Conservation (phyloP, 1,140 invertebrate species). For the Drosophila teissieri region DNA sequence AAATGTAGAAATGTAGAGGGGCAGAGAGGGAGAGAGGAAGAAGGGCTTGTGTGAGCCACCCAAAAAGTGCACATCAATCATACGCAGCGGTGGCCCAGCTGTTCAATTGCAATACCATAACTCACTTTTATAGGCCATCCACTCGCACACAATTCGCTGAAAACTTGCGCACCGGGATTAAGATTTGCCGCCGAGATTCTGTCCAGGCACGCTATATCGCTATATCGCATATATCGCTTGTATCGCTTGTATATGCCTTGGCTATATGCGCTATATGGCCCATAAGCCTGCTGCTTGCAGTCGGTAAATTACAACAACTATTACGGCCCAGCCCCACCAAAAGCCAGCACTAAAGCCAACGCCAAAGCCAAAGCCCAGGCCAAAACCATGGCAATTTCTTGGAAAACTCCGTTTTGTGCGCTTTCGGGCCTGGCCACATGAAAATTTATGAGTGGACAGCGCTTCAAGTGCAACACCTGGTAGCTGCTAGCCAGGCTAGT, state of each 20-base stretch:
- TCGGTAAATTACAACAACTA: constrained; percentile 83
- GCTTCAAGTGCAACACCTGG: constrained; percentile 77
- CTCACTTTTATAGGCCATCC: constrained; percentile 81
- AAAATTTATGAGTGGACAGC: constrained; percentile 74
- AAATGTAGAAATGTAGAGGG: constrained; percentile 8
- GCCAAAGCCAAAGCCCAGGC: constrained; percentile 22
- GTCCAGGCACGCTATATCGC: constrained; percentile 43
- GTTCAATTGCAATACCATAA: constrained; percentile 82
- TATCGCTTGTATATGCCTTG: neutral
- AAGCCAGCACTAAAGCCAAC: neutral
- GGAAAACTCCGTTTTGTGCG: constrained; percentile 77
- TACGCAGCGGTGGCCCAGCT: constrained; percentile 82
- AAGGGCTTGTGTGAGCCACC: constrained; percentile 3
- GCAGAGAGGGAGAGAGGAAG: too few species aligned
- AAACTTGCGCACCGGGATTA: constrained; percentile 83
- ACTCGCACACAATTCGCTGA: constrained; percentile 77
- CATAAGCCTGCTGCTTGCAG: constrained; percentile 48
- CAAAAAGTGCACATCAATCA: constrained; percentile 72
- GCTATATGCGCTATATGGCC: neutral
- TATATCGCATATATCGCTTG: neutral
- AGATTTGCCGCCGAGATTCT: constrained; percentile 80
- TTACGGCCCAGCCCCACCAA: constrained; percentile 50
- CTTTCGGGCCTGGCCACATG: constrained; percentile 65
- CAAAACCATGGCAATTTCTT: constrained; percentile 63
- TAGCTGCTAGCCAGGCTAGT: constrained; percentile 36